phyloP scores from a whole-genome alignment of 53 echinoderm and acorn worm species.

The Hippasteria phrygiana region DNA sequence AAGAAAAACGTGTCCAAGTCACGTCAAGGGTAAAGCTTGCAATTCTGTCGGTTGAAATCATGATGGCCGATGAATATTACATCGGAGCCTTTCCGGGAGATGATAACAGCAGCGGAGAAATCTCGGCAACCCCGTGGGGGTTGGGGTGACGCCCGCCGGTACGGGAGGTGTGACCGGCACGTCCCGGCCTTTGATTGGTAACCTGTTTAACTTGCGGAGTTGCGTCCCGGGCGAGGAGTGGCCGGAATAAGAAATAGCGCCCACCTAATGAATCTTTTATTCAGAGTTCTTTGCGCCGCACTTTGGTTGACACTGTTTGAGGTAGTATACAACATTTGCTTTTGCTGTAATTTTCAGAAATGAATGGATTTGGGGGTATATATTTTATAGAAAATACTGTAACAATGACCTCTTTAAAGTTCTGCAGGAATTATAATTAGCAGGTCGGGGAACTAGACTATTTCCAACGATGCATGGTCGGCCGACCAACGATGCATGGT shows the following conservation, averaged over 20 bases:
- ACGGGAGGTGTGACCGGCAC: slow-evolving; percentile 36
- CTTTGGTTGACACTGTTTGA: too few species aligned
- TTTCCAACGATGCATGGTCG: too few species aligned
- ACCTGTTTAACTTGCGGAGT: slow-evolving; percentile 61
- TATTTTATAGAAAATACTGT: too few species aligned
- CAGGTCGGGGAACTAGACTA: too few species aligned
- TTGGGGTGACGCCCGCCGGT: slow-evolving; percentile 3
- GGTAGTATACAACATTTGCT: too few species aligned
- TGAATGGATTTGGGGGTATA: too few species aligned
- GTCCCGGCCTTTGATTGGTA: slow-evolving; percentile 45
- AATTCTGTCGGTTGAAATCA: slow-evolving; percentile 6
- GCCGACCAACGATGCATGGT: too few species aligned
- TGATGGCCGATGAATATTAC: slow-evolving; percentile 56
- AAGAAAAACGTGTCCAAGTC: slow-evolving; percentile 25
- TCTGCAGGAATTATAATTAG: too few species aligned
- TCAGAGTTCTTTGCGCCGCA: too few species aligned
- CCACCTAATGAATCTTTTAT: neutral
- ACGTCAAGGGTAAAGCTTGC: slow-evolving; percentile 44
- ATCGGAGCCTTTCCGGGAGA: neutral
- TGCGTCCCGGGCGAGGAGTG: neutral
- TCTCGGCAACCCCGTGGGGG: slow-evolving; percentile 42
- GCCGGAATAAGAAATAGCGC: slow-evolving; percentile 16
- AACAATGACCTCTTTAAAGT: too few species aligned
- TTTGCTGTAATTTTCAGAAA: too few species aligned
- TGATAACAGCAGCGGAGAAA: slow-evolving; percentile 27